These are phyloP conservation scores for Chloroclystis v-ata DNA, from an alignment of 2,888 invertebrate genomes.

Conservation along the genomic window DNA sequence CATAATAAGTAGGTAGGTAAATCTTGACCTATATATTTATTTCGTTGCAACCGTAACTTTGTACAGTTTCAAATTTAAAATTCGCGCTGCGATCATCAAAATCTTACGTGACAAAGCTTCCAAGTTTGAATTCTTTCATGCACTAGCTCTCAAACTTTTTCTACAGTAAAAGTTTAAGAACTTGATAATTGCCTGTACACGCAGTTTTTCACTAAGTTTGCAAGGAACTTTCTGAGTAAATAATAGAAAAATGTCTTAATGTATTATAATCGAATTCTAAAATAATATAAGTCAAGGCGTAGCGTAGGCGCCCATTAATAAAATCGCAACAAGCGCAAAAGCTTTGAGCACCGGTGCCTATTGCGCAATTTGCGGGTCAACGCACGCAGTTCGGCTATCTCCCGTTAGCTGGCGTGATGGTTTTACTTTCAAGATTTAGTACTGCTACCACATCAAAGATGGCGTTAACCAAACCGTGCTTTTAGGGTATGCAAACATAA, in stretches of 20 bases:
- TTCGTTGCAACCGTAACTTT: conserved; percentile 37
- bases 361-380: conserved; percentile 64
- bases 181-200: no score
- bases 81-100: conserved; percentile 52
- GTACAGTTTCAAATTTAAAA: conserved; percentile 59
- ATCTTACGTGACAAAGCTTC: conserved; percentile 41
- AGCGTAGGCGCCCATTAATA: no score
- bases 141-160: conserved; percentile 15
- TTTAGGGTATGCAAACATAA: conserved; percentile 5
- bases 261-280: no score
- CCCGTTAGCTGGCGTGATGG: conserved; percentile 68
- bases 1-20: no score
- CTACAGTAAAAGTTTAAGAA: no score
- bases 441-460: conserved; percentile 66
- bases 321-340: not conserved
- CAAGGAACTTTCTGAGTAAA: no score
- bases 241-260: no score
- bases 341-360: conserved; percentile 27
- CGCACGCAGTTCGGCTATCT: conserved; percentile 64
- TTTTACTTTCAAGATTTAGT: conserved; percentile 70
- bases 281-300: no score
- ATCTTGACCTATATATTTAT: conserved; percentile 53
- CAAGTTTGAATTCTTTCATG: conserved; percentile 30
- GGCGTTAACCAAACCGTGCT: conserved; percentile 37
- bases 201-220: no score